Percentiles rank a stretch among this genome's conserved stretches.
These are phyloP conservation scores for Schrankia costaestrigalis DNA, from an alignment of 2,888 invertebrate genomes.

Conservation along the genomic window DNA sequence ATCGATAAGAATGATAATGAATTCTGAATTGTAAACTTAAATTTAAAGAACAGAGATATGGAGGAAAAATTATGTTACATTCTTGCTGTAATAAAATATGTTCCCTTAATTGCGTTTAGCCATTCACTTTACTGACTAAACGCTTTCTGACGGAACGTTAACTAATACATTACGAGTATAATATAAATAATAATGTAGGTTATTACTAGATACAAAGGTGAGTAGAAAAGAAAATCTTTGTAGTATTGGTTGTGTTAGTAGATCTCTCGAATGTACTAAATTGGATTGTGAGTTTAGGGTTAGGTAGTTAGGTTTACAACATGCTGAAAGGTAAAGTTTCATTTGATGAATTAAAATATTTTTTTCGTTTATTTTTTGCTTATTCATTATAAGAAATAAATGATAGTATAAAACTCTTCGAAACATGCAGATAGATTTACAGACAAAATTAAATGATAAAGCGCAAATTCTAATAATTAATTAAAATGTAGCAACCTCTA, in stretches of 20 bases:
- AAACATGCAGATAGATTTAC: constrained; percentile 26
- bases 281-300: constrained; percentile 31
- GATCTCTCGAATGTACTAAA: constrained; percentile 50
- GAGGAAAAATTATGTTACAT: constrained; percentile 13
- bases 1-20: too few species aligned
- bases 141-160: constrained; percentile 15
- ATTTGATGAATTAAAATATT: constrained; percentile 11
- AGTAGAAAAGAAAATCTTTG: constrained; percentile 16
- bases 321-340: constrained; percentile 7
- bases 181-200: too few species aligned
- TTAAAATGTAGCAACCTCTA: constrained; percentile 2
- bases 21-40: constrained; percentile 1
- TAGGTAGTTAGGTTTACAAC: constrained; percentile 19
- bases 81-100: constrained; percentile 11
- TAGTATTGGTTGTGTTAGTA: constrained; percentile 52
- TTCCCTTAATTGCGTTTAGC: constrained; percentile 16
- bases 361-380: constrained; percentile 4
- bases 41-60: constrained; percentile 9
- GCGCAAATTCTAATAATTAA: not conserved
- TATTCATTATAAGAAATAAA: not conserved
- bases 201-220: too few species aligned
- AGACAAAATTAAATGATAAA: constrained; percentile 11
- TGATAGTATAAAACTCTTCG: too few species aligned
- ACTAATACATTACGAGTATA: constrained; percentile 8
- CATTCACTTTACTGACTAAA: constrained; percentile 7